Conservation (phyloP, 2,888 invertebrate genomes). For the Noctua comes region DNA sequence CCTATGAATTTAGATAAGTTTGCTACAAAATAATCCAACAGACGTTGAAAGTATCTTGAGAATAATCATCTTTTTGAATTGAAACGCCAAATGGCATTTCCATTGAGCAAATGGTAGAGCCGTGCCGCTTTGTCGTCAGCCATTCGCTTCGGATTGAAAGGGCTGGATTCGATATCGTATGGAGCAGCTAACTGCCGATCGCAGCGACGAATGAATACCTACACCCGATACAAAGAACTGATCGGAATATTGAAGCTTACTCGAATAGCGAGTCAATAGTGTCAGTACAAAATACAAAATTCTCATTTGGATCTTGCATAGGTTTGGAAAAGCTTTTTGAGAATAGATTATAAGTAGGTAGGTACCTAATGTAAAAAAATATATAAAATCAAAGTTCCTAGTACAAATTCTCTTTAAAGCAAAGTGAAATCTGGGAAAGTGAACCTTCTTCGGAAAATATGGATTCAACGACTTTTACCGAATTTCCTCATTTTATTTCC, state of each 20-base stretch:
- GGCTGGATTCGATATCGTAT: slow-evolving; percentile 80
- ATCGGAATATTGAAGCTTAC: slow-evolving; percentile 75
- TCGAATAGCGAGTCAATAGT: slow-evolving; percentile 67
- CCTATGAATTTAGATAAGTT: slow-evolving; percentile 20
- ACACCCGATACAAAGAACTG: slow-evolving; percentile 79
- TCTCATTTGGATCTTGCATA: slow-evolving; percentile 46
- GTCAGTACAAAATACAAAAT: slow-evolving; percentile 56
- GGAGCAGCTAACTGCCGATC: slow-evolving; percentile 79
- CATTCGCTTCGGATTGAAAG: slow-evolving; percentile 79
- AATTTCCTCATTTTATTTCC: slow-evolving; percentile 1
- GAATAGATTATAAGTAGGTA: not conserved
- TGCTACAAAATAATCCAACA: slow-evolving; percentile 29
- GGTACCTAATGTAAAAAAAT: not conserved
- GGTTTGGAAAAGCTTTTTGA: slow-evolving; percentile 23
- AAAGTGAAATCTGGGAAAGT: not conserved
- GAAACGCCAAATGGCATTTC: slow-evolving; percentile 81
- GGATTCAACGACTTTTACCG: not conserved
- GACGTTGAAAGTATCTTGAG: slow-evolving; percentile 53
- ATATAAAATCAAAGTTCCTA: not conserved
- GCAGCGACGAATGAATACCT: slow-evolving; percentile 76
- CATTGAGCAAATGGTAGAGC: slow-evolving; percentile 78
- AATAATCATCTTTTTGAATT: slow-evolving; percentile 71
- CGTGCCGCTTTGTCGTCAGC: slow-evolving; percentile 81
- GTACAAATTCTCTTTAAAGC: not conserved
- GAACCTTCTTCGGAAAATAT: slow-evolving; percentile 21